Evolutionary conservation across 2,113 vertebrate species (phyloP).

Genomic region (Philantomba maxwellii): DNA sequence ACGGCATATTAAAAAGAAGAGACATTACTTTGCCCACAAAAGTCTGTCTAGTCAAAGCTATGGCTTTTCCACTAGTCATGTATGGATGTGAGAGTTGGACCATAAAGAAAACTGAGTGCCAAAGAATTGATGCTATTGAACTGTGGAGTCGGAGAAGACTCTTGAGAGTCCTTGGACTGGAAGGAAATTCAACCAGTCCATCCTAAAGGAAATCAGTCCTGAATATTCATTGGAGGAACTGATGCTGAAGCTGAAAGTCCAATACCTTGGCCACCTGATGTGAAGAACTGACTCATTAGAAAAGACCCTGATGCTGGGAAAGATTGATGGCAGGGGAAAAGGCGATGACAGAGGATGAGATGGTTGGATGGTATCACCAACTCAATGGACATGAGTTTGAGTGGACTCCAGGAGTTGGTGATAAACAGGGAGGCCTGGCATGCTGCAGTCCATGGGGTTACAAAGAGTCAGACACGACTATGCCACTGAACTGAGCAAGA

Average conservation of each 20-base stretch:
- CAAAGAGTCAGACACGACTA: rapidly evolving
- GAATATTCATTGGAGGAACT: not conserved
- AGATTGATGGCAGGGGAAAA: not conserved
- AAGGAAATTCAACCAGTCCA: not conserved
- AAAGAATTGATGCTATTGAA: not conserved
- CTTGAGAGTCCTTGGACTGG: not conserved
- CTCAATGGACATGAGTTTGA: not conserved
- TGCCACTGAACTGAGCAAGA: not conserved
- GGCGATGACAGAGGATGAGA: not conserved
- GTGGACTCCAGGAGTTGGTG: not conserved
- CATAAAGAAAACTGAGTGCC: not conserved
- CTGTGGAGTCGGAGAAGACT: not conserved
- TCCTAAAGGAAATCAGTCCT: not conserved
- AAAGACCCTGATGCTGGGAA: not conserved
- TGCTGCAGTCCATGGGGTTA: not conserved
- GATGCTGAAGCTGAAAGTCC: not conserved
- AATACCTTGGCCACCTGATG: not conserved
- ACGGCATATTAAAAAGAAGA: not conserved
- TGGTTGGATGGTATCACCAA: not conserved
- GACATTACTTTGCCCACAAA: not conserved
- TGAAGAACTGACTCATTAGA: not conserved
- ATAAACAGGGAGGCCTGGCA: not conserved
- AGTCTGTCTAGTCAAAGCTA: not conserved
- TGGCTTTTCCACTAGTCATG: not conserved
- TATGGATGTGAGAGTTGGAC: not conserved